Evolutionary conservation across 2,113 vertebrate species (phyloP).

Genomic region (Platichthys stellatus): DNA sequence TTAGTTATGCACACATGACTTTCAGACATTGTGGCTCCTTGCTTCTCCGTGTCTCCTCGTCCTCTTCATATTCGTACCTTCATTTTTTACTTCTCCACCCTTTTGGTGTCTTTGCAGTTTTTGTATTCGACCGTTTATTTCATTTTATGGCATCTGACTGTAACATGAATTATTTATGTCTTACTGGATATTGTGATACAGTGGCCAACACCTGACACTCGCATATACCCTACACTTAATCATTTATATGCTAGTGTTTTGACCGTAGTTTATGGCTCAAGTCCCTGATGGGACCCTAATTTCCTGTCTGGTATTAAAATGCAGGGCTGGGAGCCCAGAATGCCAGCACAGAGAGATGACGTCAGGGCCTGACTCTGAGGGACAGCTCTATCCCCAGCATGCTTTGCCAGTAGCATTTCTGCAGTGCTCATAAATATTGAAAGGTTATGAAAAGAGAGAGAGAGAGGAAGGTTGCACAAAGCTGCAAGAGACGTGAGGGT

Average conservation of each 20-base stretch:
- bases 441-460: slow-evolving; percentile 50
- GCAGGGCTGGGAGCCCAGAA: slow-evolving; percentile 35
- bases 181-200: background rate
- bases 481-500: slow-evolving; percentile 18
- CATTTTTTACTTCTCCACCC: background rate
- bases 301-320: slow-evolving; percentile 26
- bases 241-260: background rate
- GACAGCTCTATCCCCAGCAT: slow-evolving; percentile 72
- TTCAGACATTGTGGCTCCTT: slow-evolving; percentile 44
- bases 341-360: slow-evolving; percentile 59
- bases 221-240: background rate
- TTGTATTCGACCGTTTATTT: background rate
- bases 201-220: background rate
- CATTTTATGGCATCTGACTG: background rate
- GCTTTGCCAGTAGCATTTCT: slow-evolving; percentile 73
- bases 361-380: slow-evolving; percentile 62
- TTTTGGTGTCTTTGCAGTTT: slow-evolving; percentile 9
- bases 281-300: background rate
- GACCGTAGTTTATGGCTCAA: background rate
- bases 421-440: slow-evolving; percentile 83
- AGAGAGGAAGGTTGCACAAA: slow-evolving; percentile 15
- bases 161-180: background rate
- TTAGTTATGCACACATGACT: slow-evolving; percentile 59
- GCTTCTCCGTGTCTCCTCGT: background rate
- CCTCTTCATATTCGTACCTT: background rate